Evolutionary conservation across 2,888 invertebrate genomes (phyloP).

Genomic region (Erebia aethiops): DNA sequence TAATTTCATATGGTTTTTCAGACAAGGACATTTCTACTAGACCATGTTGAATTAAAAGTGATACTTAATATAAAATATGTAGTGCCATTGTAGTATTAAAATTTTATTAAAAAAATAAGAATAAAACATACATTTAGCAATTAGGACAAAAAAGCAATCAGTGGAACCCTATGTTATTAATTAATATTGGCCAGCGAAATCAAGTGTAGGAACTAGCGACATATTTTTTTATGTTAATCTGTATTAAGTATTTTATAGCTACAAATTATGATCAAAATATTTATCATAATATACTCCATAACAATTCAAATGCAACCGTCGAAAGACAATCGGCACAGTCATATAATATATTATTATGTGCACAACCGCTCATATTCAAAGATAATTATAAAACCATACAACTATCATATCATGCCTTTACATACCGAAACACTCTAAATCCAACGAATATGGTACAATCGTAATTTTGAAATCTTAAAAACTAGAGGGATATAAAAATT

Average conservation of each 20-base stretch:
- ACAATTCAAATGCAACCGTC: conserved; percentile 47
- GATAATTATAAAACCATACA: conserved; percentile 63
- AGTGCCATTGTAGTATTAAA: conserved; percentile 4
- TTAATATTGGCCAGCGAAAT: conserved; percentile 15
- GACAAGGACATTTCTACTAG: neutral
- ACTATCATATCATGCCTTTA: conserved; percentile 57
- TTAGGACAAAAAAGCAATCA: conserved; percentile 4
- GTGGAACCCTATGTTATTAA: neutral
- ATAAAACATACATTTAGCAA: neutral
- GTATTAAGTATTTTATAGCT: conserved; percentile 49
- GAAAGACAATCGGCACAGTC: conserved; percentile 50
- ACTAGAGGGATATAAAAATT: conserved; percentile 78
- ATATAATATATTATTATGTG: conserved; percentile 48
- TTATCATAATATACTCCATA: conserved; percentile 37
- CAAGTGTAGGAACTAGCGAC: conserved; percentile 56
- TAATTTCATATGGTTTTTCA: too few relatives aligned
- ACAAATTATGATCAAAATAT: conserved; percentile 47
- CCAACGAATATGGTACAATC: conserved; percentile 69
- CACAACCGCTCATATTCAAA: conserved; percentile 72
- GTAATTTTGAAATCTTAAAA: conserved; percentile 77
- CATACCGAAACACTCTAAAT: conserved; percentile 53
- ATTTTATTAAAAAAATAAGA: neutral
- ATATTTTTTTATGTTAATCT: conserved; percentile 47
- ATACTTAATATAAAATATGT: neutral
- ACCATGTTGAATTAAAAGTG: neutral